Evolutionary conservation across 2,888 invertebrate species (phyloP), one percentile per base, ranked within the genome.

Genomic region (Alloplasta piceator): DNA sequence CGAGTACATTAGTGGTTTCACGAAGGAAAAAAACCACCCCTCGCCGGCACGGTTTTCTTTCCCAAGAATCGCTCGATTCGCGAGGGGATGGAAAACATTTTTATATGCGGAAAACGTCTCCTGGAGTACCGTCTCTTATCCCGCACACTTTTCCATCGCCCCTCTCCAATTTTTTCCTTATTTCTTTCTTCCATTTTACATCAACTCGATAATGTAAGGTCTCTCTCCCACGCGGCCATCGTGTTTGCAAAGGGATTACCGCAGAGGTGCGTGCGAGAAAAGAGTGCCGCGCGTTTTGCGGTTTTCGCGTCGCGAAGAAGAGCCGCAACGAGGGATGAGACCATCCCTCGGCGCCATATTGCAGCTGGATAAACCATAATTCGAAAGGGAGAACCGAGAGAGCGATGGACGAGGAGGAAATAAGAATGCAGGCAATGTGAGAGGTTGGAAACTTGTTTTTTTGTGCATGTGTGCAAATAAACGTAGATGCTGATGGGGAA

Each of bases 201-300:
- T 26, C 26, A 26, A 3, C 26, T 26, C 26, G 26, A 26, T 26
- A 26, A 26, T 26, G 26, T 26, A 26, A 26, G 26, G 26, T 3
- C 36, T 14, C 52, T 12, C 38, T 14, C 14, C 50, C 12, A 3
- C 50, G 50, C 72, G 67, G 80, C 77, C 81, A 81, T 75, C 75
- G 39, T 78, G 74, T 81, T 78, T 71, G 74, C 77, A 14, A 78
- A 77, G 48, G 77, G 77, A 81, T 81, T 81, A 81, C 78, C 77
- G 81, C 50, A 66, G 68, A 3, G 26, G 26, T 26, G 26, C 12
- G 52, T 55, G 48, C 46, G 38, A 73, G 39, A 63, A 39, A 50
- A 63, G 26, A 26, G 26, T 41, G 55, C 10, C 26, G 50, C 76
- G 14, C 56, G 48, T 58, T 60, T 68, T 26, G 26, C 26, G 26